Evolutionary conservation across 1,140 invertebrate genomes (phyloP).

Genomic region (Chlorops oryzae): DNA sequence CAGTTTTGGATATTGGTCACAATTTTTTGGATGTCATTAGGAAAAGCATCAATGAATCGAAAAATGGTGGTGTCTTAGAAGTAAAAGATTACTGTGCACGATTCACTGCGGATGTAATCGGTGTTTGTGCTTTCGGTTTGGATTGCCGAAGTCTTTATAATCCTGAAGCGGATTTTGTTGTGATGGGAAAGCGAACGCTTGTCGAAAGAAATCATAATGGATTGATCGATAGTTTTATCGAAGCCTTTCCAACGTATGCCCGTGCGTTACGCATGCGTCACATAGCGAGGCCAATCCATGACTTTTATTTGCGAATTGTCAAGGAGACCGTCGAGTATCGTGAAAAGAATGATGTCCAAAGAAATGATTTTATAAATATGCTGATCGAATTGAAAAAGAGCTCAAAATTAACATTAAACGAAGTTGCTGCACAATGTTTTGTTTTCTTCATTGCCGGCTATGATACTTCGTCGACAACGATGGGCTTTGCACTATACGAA

Average conservation of each 20-base stretch:
- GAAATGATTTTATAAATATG: conserved; percentile 41
- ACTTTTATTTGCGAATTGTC: conserved; percentile 39
- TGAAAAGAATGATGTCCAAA: conserved; percentile 30
- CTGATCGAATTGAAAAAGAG: conserved; percentile 25
- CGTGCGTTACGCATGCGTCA: conserved; percentile 24
- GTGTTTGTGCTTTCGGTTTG: conserved; percentile 20
- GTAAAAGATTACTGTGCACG: conserved; percentile 46
- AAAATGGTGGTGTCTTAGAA: conserved; percentile 25
- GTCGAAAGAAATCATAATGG: conserved; percentile 22
- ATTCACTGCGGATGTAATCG: conserved; percentile 60
- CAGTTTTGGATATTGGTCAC: conserved; percentile 14
- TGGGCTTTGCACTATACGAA: conserved; percentile 45
- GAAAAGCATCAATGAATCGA: conserved; percentile 17
- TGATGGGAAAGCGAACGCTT: conserved; percentile 40
- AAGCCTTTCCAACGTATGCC: conserved; percentile 28
- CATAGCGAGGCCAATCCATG: conserved; percentile 24
- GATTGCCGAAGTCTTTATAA: conserved; percentile 7
- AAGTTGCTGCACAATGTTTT: conserved; percentile 20
- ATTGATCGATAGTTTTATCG: conserved; percentile 27
- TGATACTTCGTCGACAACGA: conserved; percentile 29
- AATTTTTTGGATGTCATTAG: conserved; percentile 1
- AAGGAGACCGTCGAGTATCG: conserved; percentile 35
- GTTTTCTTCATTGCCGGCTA: conserved; percentile 26
- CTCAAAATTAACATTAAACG: conserved; percentile 11
- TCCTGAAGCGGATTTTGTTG: conserved; percentile 50